Base-by-base conservation (phyloP, 37 sponge, comb jelly and placozoan species). In the Halichondria panicea region DNA sequence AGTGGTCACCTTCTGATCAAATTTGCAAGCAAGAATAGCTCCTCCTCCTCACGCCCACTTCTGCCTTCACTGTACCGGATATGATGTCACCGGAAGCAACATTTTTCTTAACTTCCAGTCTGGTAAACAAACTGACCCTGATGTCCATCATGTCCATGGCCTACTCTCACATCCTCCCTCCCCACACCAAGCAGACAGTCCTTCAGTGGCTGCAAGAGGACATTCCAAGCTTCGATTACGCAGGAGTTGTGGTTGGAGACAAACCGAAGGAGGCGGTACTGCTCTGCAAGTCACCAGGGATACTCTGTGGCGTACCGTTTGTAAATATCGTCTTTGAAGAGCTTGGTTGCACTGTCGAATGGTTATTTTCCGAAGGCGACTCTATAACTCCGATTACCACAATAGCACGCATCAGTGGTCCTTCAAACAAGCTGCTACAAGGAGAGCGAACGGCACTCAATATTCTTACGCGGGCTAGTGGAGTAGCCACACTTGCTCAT, bases 361-460 rank as follows among this genome's bases (percentile, higher is more conserved):
- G 97, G 97, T 30, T 34, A 15, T 61, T 44, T 18, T 3, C 77
- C 0, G 97, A 96, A 65, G 97, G 97, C 27, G 76, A 43, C 4
- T 33, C 59, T 32, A 54, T 96, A 1, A 48, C 68, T 15, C 82
- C 87, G 19, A 57, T 84, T 2, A 70, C 68, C 50, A 73, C 81
- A 25, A 83, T 87, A 1, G 97, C 94, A 18, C 43, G 35, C 22
- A 80, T 96, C 11, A 78, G 50, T 0, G 97, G 97, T 2, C 91
- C 94, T 2, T 85, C 79, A 0, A 80, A 83, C 35, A 63, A 65
- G 39, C 66, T 96, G 30, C 81, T 96, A 5, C 88, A 89, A 37
- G 97, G 97, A n/a, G 97, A 96, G 66, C 45, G 97, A 22, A 89
- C 90, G 24, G 89, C 94, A 25, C 76, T 96, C 7, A 96, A 96